phyloP scores from a whole-genome alignment of 2,888 invertebrate genomes.

The Idaea dimidiata region DNA sequence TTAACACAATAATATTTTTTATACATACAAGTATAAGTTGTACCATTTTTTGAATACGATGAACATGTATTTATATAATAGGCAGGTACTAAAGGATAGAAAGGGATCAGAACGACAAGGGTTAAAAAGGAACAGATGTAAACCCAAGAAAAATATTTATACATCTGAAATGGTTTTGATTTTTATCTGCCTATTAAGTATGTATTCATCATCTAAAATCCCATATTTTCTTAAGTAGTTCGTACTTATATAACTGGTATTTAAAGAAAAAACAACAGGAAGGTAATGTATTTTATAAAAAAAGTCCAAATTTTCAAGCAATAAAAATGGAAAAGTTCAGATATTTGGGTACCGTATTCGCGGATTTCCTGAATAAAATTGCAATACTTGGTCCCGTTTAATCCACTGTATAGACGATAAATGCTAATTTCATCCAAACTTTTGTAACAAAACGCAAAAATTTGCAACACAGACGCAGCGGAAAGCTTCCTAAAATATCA shows the following conservation, averaged over 20 bases:
- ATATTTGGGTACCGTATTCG: conserved; percentile 5
- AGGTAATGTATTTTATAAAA: conserved; percentile 10
- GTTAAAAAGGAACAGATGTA: conserved; percentile 46
- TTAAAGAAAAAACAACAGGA: not conserved
- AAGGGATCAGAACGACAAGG: conserved; percentile 35
- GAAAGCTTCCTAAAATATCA: conserved; percentile 48
- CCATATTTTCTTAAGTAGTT: not conserved
- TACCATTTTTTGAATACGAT: not conserved
- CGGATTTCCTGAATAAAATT: conserved; percentile 40
- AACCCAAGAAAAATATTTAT: conserved; percentile 42
- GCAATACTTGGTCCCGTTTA: conserved; percentile 49
- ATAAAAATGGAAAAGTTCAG: conserved; percentile 21
- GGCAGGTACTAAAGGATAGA: conserved; percentile 22
- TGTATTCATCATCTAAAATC: no score
- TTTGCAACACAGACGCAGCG: conserved; percentile 39
- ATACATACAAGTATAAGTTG: not conserved
- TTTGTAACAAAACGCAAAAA: conserved; percentile 56
- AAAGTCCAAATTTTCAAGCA: conserved; percentile 18
- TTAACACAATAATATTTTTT: not conserved
- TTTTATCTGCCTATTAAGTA: conserved; percentile 6
- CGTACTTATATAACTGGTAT: not conserved
- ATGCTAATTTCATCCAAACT: conserved; percentile 64
- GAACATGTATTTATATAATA: conserved; percentile 7
- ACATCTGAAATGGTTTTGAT: conserved; percentile 31
- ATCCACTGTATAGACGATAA: conserved; percentile 60